A percentile compares a stretch with the other conserved stretches of the same genome.
phyloP scores from a whole-genome alignment of 2,113 vertebrate genomes.

The Bagarius yarrelli region DNA sequence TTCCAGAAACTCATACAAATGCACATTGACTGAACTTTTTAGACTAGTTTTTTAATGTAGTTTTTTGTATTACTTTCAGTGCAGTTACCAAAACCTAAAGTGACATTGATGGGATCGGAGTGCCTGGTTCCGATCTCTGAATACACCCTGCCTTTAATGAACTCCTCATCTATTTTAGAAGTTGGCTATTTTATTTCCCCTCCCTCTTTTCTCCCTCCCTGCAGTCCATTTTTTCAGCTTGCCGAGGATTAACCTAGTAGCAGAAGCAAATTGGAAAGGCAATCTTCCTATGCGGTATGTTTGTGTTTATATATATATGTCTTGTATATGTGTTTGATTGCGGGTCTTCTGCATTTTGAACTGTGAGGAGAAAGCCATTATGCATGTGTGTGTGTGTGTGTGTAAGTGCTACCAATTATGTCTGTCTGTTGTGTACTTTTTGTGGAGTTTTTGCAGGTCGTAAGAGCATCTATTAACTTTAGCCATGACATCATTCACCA shows the following conservation, averaged over 20 bases:
- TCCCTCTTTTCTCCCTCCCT: constrained; percentile 7
- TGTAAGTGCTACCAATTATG: background rate
- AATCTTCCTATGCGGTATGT: constrained; percentile 20
- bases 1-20: constrained; percentile 30
- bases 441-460: background rate
- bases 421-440: background rate
- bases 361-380: background rate
- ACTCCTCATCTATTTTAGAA: constrained; percentile 34
- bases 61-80: background rate
- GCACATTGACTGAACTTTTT: background rate
- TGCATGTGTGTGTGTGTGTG: background rate
- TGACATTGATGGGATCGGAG: constrained; percentile 10
- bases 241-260: constrained; percentile 52
- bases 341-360: background rate
- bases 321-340: background rate
- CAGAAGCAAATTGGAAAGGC: constrained; percentile 41
- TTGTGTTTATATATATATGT: constrained; percentile 15
- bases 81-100: background rate
- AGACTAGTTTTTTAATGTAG: background rate
- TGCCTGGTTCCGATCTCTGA: constrained; percentile 25
- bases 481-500: constrained; percentile 25
- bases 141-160: constrained; percentile 31
- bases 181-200: constrained; percentile 13
- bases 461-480: constrained; percentile 32
- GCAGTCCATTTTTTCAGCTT: constrained; percentile 20